These are phyloP conservation scores for Dasypogon diadema DNA, from an alignment of 2,888 invertebrate genomes.

Conservation along the genomic window DNA sequence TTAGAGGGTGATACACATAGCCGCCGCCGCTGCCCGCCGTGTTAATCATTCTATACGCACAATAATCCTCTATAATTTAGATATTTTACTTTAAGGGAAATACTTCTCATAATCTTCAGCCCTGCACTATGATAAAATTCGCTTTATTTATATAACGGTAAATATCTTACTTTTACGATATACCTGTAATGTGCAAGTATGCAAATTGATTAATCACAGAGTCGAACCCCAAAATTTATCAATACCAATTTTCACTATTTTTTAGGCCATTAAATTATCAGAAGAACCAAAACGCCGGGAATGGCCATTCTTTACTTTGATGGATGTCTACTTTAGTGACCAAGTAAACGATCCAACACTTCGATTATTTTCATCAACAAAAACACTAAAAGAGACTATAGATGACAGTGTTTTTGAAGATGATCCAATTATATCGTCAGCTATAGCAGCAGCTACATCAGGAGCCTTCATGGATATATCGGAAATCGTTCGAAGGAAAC, in stretches of 20 bases:
- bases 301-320: conserved; percentile 69
- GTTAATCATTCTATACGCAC: too few species aligned
- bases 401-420: conserved; percentile 69
- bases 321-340: conserved; percentile 69
- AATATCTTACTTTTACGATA: too few species aligned
- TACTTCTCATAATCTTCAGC: too few species aligned
- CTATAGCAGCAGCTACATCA: conserved; percentile 68
- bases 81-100: too few species aligned
- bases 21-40: too few species aligned
- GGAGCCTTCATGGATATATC: conserved; percentile 68
- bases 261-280: conserved; percentile 68
- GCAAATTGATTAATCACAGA: conserved; percentile 17
- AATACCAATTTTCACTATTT: background rate
- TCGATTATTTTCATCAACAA: conserved; percentile 68
- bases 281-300: conserved; percentile 69
- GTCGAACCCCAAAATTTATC: too few species aligned
- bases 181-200: too few species aligned
- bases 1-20: too few species aligned
- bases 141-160: too few species aligned
- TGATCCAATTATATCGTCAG: conserved; percentile 68
- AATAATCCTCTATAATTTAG: too few species aligned
- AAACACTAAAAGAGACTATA: conserved; percentile 68
- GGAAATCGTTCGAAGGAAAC: conserved; percentile 63
- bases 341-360: conserved; percentile 69
- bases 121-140: too few species aligned